Evolutionary conservation across 2,888 invertebrate genomes (phyloP), one percentile per base, ranked within the genome.

Genomic region (Ellobium chinense): DNA sequence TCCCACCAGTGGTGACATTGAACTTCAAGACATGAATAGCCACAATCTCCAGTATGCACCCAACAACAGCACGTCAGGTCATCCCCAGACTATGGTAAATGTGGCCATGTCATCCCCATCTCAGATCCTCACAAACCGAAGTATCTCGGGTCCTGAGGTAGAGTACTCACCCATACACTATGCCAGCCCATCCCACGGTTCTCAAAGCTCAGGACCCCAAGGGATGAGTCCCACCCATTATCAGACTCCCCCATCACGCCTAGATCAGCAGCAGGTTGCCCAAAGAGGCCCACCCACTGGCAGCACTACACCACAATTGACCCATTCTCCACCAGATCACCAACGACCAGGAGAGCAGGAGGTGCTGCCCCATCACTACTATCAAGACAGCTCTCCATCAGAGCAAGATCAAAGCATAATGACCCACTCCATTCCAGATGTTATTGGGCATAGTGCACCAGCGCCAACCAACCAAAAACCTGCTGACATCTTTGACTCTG

Each of bases 361-460:
- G n/a, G n/a, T n/a, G n/a, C n/a, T n/a, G n/a, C n/a, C n/a, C n/a
- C n/a, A n/a, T n/a, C 31, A 54, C 5, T 24, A 9, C 31, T 70
- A 21, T 12, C 46, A 29, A 27, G 54, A 69, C n/a, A 69, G 27
- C 3, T 69, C 68, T 21, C 69, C 18, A 18, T 46, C 69, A 56
- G 31, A 70, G 0, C 56, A 34, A 1, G 29, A 18, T 56, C 54
- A 70, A n/a, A 70, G 56, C 72, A 72, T 56, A 56, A 72, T 60
- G 21, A 60, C 36, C 12, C 58, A 56, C 24, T 63, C 63, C 1
- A 31, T 74, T 21, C 74, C 74, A n/a, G 74, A 74, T 37, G 74
- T 74, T 63, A 46, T 74, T 46, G 74, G 62, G 31, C 63, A 74
- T 12, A 74, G 31, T 9, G 39, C 63, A 27, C 31, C n/a, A 18